Conservation (phyloP, 2,113 vertebrate genomes). For the Leucopsar rothschildi region DNA sequence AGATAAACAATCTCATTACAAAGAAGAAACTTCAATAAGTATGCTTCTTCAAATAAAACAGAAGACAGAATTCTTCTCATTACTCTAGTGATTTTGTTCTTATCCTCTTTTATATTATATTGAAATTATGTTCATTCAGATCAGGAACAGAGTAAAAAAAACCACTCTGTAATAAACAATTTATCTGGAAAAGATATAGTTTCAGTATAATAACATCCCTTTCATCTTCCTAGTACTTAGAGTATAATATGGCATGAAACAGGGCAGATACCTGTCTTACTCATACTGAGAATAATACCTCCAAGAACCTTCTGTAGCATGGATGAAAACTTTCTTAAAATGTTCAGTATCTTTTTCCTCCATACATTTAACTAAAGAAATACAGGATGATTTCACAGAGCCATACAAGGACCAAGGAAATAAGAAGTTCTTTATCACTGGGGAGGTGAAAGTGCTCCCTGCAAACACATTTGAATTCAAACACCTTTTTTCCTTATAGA, state of each 20-base stretch:
- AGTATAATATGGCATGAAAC: neutral
- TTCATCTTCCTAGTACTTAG: neutral
- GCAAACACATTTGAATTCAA: neutral
- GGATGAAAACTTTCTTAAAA: slow-evolving; percentile 77
- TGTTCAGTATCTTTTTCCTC: slow-evolving; percentile 77
- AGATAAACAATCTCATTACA: neutral
- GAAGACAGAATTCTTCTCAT: neutral
- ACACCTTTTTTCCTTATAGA: neutral
- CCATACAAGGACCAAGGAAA: slow-evolving; percentile 76
- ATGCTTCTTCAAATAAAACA: neutral
- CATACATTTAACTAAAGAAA: slow-evolving; percentile 77
- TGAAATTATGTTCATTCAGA: neutral
- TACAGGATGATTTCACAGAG: slow-evolving; percentile 73
- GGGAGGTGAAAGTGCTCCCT: slow-evolving; percentile 72
- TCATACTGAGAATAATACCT: slow-evolving; percentile 36
- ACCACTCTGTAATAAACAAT: neutral
- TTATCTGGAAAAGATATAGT: neutral
- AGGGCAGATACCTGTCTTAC: neutral
- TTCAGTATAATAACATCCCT: neutral
- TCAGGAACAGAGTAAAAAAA: neutral
- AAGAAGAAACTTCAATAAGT: neutral
- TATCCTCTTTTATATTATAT: neutral
- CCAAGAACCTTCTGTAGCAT: slow-evolving; percentile 76
- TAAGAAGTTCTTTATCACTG: slow-evolving; percentile 66
- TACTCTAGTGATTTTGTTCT: neutral